Percentiles rank a stretch among this genome's conserved stretches.
phyloP scores from a whole-genome alignment of 2,113 vertebrate genomes.

The Embiotoca jacksoni region DNA sequence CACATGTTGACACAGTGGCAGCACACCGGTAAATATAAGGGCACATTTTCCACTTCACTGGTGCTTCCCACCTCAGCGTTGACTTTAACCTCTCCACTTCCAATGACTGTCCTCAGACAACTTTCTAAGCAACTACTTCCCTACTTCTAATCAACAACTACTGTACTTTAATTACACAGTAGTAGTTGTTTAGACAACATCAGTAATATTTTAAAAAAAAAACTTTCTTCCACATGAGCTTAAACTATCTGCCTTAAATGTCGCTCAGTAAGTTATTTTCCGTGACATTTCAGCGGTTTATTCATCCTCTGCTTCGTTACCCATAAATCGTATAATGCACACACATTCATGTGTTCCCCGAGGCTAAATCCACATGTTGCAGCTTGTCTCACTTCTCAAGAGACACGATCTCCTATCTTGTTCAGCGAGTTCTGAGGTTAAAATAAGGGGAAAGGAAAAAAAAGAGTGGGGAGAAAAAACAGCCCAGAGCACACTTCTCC shows the following conservation, averaged over 20 bases:
- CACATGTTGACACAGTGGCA: conserved; percentile 41
- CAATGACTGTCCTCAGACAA: neutral
- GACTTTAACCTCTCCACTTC: conserved; percentile 25
- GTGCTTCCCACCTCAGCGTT: neutral
- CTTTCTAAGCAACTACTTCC: neutral
- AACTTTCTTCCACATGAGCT: neutral
- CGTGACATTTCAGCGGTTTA: conserved; percentile 12
- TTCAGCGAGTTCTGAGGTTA: conserved; percentile 75
- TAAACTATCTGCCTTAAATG: neutral
- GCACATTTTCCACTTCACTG: conserved; percentile 2
- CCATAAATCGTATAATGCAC: conserved; percentile 58
- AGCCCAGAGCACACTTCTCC: conserved; percentile 25
- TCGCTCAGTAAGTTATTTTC: conserved; percentile 48
- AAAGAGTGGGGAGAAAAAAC: conserved; percentile 43
- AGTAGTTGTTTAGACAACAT: no score
- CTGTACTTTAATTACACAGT: no score
- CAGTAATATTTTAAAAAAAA: no score
- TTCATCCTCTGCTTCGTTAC: conserved; percentile 19
- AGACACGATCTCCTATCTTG: conserved; percentile 62
- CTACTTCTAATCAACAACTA: no score
- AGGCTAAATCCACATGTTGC: conserved; percentile 64
- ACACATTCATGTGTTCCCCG: conserved; percentile 48
- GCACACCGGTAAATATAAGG: neutral
- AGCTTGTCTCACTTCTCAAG: conserved; percentile 66
- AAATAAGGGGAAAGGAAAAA: conserved; percentile 23